Evolutionary conservation across 2,888 invertebrate genomes (phyloP), one percentile per base, ranked within the genome.

Genomic region (Volucella inflata): DNA sequence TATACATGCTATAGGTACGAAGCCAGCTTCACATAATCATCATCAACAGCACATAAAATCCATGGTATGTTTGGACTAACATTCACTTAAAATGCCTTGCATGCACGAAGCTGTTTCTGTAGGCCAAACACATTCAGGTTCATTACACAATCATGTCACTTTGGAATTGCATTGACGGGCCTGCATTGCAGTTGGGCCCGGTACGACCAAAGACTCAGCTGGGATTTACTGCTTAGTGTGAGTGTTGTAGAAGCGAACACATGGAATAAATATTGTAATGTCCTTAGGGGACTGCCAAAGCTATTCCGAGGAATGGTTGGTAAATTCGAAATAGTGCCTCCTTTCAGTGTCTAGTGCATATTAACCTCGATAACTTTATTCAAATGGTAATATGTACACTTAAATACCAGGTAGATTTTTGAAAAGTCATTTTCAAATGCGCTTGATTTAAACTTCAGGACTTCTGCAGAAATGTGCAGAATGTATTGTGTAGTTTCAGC

Each of bases 81-180:
- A 79, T 30, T 30, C 30, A 30, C 57, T 72, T 79, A 79, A 59
- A 79, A 79, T 79, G 71, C 79, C 21, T 65, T 51, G 21, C 59
- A 79, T 67, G 72, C 72, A 79, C 79, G 72, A 50, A 79, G 65
- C 44, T 79, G 59, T 46, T 77, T 72, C 72, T 79, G 79, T 71
- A 78, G 79, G 79, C 71, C 79, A 72, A 79, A 65, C 79, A 82
- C 77, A 82, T 77, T 82, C 71, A 67, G 72, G 82, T 82, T 82
- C 82, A 82, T 82, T 82, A 77, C 77, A 82, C 82, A 82, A 82
- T 82, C 77, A 65, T 82, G 82, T 77, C 82, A 82, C 71, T 77
- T 53, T 72, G 59, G 72, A 72, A 65, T 71, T 79, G 62, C 72
- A 65, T 65, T 48, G 62, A 62, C 38, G 64, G 57, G 72, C 50